These are phyloP conservation scores for Diadophis punctatus DNA, from an alignment of 2,113 vertebrate species.

Conservation along the genomic window DNA sequence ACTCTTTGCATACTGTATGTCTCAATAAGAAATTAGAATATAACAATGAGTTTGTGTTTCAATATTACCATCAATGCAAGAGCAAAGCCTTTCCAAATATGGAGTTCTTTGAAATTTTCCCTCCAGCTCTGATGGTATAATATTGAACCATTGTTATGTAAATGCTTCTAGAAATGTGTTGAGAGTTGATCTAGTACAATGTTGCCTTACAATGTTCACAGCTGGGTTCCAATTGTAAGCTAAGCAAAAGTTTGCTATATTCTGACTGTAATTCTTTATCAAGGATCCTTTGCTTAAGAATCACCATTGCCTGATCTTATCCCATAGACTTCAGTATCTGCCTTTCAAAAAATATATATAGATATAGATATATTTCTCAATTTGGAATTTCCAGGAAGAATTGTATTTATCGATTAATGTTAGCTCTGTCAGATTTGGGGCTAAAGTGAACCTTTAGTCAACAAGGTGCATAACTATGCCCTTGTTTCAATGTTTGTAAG, in stretches of 20 bases:
- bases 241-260: neutral
- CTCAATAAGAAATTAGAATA: neutral
- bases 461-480: neutral
- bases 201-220: neutral
- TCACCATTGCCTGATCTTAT: neutral
- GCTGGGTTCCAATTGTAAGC: neutral
- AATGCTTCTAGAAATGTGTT: neutral
- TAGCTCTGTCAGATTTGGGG: neutral
- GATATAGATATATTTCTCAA: no score
- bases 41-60: neutral
- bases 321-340: neutral
- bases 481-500: neutral
- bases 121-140: neutral
- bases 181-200: neutral
- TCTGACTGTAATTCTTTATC: neutral
- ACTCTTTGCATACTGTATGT: neutral
- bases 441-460: neutral
- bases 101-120: neutral
- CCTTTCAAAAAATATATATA: no score
- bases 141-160: neutral
- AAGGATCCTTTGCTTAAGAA: neutral
- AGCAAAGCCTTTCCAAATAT: neutral
- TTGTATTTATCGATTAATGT: neutral
- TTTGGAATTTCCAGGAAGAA: neutral
- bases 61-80: neutral